Base-by-base conservation (phyloP, 2,113 vertebrate species). In the Corythaeola cristata region DNA sequence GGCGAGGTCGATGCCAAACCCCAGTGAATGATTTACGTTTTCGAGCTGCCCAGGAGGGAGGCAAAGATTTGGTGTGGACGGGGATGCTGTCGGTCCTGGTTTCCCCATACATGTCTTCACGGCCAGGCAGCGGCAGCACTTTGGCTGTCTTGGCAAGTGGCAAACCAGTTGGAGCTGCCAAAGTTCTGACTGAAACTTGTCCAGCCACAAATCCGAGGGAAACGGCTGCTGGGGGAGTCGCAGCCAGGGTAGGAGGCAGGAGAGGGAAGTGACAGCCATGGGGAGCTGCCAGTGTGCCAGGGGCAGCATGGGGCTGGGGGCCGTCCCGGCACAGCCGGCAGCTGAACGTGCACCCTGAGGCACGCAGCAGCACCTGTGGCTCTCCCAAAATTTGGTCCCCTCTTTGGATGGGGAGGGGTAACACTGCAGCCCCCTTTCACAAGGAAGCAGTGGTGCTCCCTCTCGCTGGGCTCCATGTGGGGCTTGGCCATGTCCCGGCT, bases 301-400 rank as follows among this genome's bases (percentile, higher is more conserved):
- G n/a, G 12, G n/a, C 8, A 11, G 19, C 4, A 32, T 24, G 76
- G 7, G 76, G 83, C 8, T 39, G 21, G 3, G 30, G 41, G 47
- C 28, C 1, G 2, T 19, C 21, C 12, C 1, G 1, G 26, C 49
- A 33, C 2, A 5, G 37, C 33, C 3, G 0, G n/a, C 5, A 59
- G 50, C 32, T 17, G 26, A 68, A 35, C 1, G 1, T 16, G 27
- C 32, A 23, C 22, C 30, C 30, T 1, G 0, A 13, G 50, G n/a
- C 26, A 35, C 22, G 2, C 8, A 3, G 59, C 32, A n/a, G 56
- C 68, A 35, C 8, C 79, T 23, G 21, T 52, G 8, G 15, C 17
- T 12, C 62, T 58, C 35, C 18, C 7, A 7, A 9, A 39, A 44
- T 27, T 6, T 4, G 2, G 19, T 45, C 41, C 68, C 53, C 12